Percentiles rank a stretch among this genome's conserved stretches.
These are phyloP conservation scores for Stegana nigrithorax DNA, from an alignment of 2,888 invertebrate species.

Conservation along the genomic window DNA sequence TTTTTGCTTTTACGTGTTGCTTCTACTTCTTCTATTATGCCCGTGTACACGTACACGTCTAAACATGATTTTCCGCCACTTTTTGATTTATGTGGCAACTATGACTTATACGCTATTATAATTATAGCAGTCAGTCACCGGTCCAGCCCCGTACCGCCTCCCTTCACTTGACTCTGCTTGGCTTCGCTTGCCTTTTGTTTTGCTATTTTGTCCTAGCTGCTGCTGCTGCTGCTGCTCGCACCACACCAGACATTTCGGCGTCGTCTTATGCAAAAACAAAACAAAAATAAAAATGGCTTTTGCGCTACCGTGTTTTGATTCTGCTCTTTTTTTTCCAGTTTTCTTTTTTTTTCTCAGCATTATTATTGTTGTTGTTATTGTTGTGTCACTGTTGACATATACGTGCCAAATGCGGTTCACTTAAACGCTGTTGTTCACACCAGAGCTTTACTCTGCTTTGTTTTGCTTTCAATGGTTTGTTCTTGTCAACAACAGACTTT, in stretches of 20 bases:
- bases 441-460: not conserved
- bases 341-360: not conserved
- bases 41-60: too few relatives aligned
- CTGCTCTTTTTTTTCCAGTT: too few relatives aligned
- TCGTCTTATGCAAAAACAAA: constrained; percentile 16
- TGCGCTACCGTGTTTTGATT: too few relatives aligned
- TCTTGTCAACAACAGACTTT: constrained; percentile 46
- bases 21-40: not conserved
- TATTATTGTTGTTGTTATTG: not conserved
- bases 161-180: not conserved
- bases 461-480: constrained; percentile 1
- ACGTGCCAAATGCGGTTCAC: not conserved
- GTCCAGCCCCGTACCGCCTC: not conserved
- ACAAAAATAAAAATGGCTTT: too few relatives aligned
- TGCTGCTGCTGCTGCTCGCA: not conserved
- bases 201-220: not conserved
- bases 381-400: not conserved
- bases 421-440: not conserved
- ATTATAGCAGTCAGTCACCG: constrained; percentile 41
- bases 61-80: constrained; percentile 49
- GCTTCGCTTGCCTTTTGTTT: not conserved
- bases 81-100: constrained; percentile 61
- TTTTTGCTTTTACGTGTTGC: not conserved
- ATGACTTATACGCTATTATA: constrained; percentile 54
- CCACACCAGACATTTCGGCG: constrained; percentile 42